Evolutionary conservation across 2,113 vertebrate genomes (phyloP), one percentile per base, ranked within the genome.

Genomic region (Galeopterus variegatus): DNA sequence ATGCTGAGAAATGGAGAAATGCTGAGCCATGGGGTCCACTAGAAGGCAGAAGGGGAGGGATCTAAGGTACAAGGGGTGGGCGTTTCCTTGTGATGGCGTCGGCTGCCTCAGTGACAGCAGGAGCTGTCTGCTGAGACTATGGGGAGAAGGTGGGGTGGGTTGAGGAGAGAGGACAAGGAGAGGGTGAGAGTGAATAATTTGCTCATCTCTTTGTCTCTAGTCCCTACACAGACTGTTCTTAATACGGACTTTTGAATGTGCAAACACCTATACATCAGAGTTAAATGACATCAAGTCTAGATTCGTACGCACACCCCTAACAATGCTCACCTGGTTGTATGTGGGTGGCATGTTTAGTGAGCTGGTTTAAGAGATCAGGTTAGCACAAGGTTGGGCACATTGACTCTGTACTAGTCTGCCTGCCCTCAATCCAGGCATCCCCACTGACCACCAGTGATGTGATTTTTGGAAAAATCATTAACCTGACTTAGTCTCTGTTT

Each of bases 11-110:
- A 18, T 1, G 62, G 50, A 67, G 50, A 58, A 50, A 21, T 17
- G 45, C 7, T 54, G 45, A 50, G n/a, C 24, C 3, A 0, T 11
- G n/a, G 26, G 11, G 19, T 33, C 48, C 19, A 2, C 6, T 28
- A 11, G 23, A n/a, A 58, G 23, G 28, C 45, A 45, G n/a, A 54
- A 28, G 56, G 19, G 19, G 36, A 24, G 21, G 15, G 36, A 24
- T 8, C 26, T 5, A 19, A 67, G 41, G 48, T 26, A 5, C 3
- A 14, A 26, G 33, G 21, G 45, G 23, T 2, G 50, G 17, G 2
- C 8, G 0, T 41, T 72, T 36, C 36, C 31, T 72, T n/a, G 1
- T 23, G 19, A 52, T 8, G 45, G 1, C 9, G 28, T 45, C 24
- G 3, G 52, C 26, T 76, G 60, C 21, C 64, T 84, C 12, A 0